A percentile compares a stretch with the other conserved stretches of the same genome.
These are phyloP conservation scores for Notarius quadriscutis DNA, from an alignment of 2,113 vertebrate species.

Conservation along the genomic window DNA sequence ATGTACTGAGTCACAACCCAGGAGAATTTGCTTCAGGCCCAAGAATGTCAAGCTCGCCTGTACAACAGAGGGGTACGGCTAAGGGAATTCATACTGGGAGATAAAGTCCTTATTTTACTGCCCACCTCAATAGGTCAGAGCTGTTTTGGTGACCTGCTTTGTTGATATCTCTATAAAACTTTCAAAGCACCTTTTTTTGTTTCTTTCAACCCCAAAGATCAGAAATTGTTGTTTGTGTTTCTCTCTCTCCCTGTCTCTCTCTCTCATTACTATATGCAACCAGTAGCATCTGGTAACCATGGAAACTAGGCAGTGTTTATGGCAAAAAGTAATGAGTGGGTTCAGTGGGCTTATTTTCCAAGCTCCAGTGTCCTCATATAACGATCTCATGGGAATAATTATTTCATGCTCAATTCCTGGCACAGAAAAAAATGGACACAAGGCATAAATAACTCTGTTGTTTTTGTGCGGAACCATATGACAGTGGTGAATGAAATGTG, in stretches of 20 bases:
- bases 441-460: neutral
- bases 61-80: no score
- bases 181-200: neutral
- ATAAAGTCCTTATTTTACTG: no score
- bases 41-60: no score
- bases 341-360: conserved; percentile 13
- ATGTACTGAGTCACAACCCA: no score
- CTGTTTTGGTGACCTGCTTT: no score
- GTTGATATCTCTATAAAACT: neutral
- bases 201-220: neutral
- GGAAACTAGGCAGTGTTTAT: conserved; percentile 1
- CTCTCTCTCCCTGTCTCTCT: neutral
- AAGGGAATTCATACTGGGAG: no score
- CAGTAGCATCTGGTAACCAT: neutral
- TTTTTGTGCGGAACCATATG: neutral
- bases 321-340: neutral
- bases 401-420: neutral
- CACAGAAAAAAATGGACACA: neutral
- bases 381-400: conserved; percentile 21
- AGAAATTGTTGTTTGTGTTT: neutral
- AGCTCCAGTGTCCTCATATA: neutral
- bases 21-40: no score
- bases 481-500: neutral
- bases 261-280: conserved; percentile 6
- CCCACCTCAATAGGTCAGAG: no score